Conservation (phyloP, 2,888 invertebrate genomes). For the Archips xylosteana region DNA sequence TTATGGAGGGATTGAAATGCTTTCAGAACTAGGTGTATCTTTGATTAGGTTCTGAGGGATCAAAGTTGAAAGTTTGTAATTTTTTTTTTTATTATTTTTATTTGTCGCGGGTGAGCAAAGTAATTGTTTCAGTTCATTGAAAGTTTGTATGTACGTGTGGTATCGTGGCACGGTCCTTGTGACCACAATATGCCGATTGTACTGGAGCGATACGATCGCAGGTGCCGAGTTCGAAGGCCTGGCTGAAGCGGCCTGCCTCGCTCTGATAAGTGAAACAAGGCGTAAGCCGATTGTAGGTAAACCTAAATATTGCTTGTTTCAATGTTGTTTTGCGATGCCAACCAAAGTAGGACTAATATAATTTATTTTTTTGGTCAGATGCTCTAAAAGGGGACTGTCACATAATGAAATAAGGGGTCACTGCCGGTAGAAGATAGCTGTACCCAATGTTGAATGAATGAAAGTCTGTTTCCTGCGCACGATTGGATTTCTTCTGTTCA, state of each 20-base stretch:
- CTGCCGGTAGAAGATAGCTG: neutral
- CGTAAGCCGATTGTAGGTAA: neutral
- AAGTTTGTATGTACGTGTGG: slow-evolving; percentile 23
- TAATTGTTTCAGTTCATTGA: no score
- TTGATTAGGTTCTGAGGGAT: slow-evolving; percentile 31
- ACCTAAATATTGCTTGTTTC: neutral
- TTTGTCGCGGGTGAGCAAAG: no score
- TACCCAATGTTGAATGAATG: neutral
- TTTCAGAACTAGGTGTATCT: neutral
- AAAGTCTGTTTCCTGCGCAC: neutral
- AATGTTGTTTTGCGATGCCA: neutral
- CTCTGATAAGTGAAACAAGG: slow-evolving; percentile 2
- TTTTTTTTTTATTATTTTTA: no score
- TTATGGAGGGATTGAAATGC: slow-evolving; percentile 3
- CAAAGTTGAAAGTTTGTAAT: slow-evolving; percentile 22
- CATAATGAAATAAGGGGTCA: neutral
- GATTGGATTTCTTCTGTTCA: neutral
- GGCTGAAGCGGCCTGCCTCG: neutral
- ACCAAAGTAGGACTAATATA: neutral
- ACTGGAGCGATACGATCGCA: slow-evolving; percentile 8
- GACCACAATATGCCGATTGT: slow-evolving; percentile 11
- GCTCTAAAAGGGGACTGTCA: neutral
- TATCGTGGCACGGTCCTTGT: slow-evolving; percentile 5
- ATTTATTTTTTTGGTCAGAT: neutral
- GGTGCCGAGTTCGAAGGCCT: slow-evolving; percentile 1